These are phyloP conservation scores for Hylaea fasciaria DNA, from an alignment of 2,888 invertebrate genomes.

Conservation along the genomic window DNA sequence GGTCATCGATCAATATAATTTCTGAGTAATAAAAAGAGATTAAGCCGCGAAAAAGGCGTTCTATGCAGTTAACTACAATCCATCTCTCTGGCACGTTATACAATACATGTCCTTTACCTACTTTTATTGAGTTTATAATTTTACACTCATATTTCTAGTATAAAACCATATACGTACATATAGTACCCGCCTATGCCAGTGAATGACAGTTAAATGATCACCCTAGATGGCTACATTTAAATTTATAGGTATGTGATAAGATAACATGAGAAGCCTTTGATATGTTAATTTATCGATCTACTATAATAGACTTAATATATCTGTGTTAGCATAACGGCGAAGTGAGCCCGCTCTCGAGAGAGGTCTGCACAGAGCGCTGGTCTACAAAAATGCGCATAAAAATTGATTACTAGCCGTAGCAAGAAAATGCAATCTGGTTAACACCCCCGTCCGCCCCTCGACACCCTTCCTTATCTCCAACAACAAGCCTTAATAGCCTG, in stretches of 20 bases:
- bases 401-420: constrained; percentile 80
- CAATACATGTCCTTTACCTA: too few relatives aligned
- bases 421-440: constrained; percentile 80
- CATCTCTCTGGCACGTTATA: too few relatives aligned
- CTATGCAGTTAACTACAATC: too few relatives aligned
- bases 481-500: constrained; percentile 64
- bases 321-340: constrained; percentile 30
- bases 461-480: constrained; percentile 44
- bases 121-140: too few relatives aligned
- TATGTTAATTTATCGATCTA: constrained; percentile 32
- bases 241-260: constrained; percentile 25
- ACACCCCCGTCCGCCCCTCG: constrained; percentile 39
- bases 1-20: too few relatives aligned
- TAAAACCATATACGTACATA: too few relatives aligned
- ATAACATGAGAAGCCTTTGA: constrained; percentile 28
- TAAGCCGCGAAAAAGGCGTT: too few relatives aligned
- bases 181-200: too few relatives aligned
- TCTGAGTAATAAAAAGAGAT: too few relatives aligned
- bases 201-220: too few relatives aligned
- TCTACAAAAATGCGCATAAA: constrained; percentile 77
- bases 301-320: constrained; percentile 26
- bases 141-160: too few relatives aligned
- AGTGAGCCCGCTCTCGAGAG: constrained; percentile 19
- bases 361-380: constrained; percentile 44
- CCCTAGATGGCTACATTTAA: constrained; percentile 4